Evolutionary conservation across 2,888 invertebrate genomes (phyloP).

Genomic region (Lutraria lutraria): DNA sequence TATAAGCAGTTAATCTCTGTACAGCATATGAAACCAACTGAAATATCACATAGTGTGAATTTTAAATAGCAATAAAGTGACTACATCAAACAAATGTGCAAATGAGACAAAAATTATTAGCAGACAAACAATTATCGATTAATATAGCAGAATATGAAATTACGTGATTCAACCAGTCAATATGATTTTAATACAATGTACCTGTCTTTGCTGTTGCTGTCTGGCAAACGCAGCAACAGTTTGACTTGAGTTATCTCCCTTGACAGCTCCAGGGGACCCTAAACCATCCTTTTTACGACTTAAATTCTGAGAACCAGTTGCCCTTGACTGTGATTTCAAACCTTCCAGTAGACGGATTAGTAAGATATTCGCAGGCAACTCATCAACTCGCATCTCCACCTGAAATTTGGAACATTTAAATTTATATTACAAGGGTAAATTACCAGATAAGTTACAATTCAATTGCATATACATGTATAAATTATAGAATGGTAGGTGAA

Average conservation of each 20-base stretch:
- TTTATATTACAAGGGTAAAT: too few relatives aligned
- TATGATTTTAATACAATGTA: neutral
- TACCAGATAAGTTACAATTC: too few relatives aligned
- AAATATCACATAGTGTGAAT: too few relatives aligned
- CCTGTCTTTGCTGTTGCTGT: slow-evolving; percentile 71
- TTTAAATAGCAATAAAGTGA: too few relatives aligned
- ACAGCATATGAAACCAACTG: too few relatives aligned
- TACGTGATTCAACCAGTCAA: neutral
- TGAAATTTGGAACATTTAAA: too few relatives aligned
- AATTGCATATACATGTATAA: too few relatives aligned
- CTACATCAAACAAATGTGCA: neutral
- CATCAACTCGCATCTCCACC: slow-evolving; percentile 94
- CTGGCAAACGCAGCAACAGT: slow-evolving; percentile 51
- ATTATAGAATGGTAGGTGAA: too few relatives aligned
- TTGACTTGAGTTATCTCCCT: slow-evolving; percentile 44
- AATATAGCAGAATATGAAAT: neutral
- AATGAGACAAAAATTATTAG: neutral
- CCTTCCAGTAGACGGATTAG: slow-evolving; percentile 97
- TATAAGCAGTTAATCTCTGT: too few relatives aligned
- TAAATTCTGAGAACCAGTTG: slow-evolving; percentile 1
- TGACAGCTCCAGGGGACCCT: slow-evolving; percentile 54
- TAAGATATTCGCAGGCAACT: slow-evolving; percentile 96
- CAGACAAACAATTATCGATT: neutral
- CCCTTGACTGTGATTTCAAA: slow-evolving; percentile 89
- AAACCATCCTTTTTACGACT: slow-evolving; percentile 49